Evolutionary conservation across 92 coral and sea anemone species (phyloP).

Genomic region (Montipora capitata): DNA sequence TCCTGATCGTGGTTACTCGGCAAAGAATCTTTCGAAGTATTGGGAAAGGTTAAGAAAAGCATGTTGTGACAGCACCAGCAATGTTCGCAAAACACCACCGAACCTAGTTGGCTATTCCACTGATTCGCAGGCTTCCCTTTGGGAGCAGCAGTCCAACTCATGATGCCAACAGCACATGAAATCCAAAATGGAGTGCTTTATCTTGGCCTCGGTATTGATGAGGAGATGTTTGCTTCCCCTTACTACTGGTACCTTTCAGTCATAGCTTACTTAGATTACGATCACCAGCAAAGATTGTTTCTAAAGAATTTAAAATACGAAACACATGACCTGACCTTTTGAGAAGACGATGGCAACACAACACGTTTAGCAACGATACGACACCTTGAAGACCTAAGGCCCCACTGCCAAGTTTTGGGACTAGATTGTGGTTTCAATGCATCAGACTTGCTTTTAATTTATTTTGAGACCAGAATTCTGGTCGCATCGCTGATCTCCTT

Average conservation of each 20-base stretch:
- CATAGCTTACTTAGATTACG: slow-evolving; percentile 65
- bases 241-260: slow-evolving; percentile 70
- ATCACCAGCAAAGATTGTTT: slow-evolving; percentile 69
- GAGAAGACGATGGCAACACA: slow-evolving; percentile 39
- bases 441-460: slow-evolving; percentile 55
- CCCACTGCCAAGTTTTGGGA: slow-evolving; percentile 38
- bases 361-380: slow-evolving; percentile 32
- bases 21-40: slow-evolving; percentile 32
- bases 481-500: slow-evolving; percentile 43
- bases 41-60: slow-evolving; percentile 25
- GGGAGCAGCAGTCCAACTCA: slow-evolving; percentile 55
- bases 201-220: slow-evolving; percentile 64
- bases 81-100: slow-evolving; percentile 29
- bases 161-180: slow-evolving; percentile 62
- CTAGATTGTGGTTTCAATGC: slow-evolving; percentile 67
- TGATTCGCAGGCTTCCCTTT: slow-evolving; percentile 18
- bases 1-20: slow-evolving; percentile 34
- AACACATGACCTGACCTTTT: slow-evolving; percentile 58
- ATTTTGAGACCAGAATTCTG: slow-evolving; percentile 66
- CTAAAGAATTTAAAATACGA: slow-evolving; percentile 44
- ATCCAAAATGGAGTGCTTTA: slow-evolving; percentile 33
- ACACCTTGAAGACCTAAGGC: slow-evolving; percentile 63
- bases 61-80: slow-evolving; percentile 24
- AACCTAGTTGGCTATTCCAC: slow-evolving; percentile 22
- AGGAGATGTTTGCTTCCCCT: slow-evolving; percentile 62